phyloP scores from a whole-genome alignment of 2,888 invertebrate species.

The Euproctis similis region DNA sequence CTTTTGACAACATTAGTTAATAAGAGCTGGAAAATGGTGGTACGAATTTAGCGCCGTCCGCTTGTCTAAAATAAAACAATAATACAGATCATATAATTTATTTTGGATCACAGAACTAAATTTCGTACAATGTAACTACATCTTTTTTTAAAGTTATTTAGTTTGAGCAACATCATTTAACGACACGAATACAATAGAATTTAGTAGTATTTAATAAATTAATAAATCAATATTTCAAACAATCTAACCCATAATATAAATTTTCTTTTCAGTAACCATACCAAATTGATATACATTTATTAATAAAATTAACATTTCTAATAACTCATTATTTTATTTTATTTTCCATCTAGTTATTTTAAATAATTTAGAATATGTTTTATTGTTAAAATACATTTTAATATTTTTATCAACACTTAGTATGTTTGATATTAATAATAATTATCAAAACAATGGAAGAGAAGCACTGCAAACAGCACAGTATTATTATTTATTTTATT shows the following conservation, averaged over 20 bases:
- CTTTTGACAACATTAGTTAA: no score
- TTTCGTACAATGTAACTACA: constrained; percentile 62
- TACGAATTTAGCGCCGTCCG: no score
- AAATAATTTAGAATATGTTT: constrained; percentile 13
- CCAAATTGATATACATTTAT: no score
- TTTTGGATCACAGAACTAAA: constrained; percentile 71
- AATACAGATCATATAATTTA: constrained; percentile 54
- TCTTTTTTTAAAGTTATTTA: constrained; percentile 57
- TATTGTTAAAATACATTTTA: constrained; percentile 7
- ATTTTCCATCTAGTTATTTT: no score
- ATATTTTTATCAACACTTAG: constrained; percentile 3
- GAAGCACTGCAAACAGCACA: constrained; percentile 39
- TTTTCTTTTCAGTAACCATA: no score
- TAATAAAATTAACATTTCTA: no score
- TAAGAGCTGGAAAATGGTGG: no score
- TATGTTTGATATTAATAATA: constrained; percentile 5
- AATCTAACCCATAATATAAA: no score
- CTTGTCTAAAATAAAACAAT: constrained; percentile 24
- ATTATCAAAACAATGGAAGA: constrained; percentile 14
- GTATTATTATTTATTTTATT: constrained; percentile 4
- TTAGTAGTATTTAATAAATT: no score
- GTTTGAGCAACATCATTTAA: constrained; percentile 69
- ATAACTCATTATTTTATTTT: no score
- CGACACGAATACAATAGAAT: constrained; percentile 43
- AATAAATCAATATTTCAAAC: no score